A percentile compares a stretch with the other conserved stretches of the same genome.
These are phyloP conservation scores for Cantharis flavilabris DNA, from an alignment of 2,888 invertebrate genomes.

Conservation along the genomic window DNA sequence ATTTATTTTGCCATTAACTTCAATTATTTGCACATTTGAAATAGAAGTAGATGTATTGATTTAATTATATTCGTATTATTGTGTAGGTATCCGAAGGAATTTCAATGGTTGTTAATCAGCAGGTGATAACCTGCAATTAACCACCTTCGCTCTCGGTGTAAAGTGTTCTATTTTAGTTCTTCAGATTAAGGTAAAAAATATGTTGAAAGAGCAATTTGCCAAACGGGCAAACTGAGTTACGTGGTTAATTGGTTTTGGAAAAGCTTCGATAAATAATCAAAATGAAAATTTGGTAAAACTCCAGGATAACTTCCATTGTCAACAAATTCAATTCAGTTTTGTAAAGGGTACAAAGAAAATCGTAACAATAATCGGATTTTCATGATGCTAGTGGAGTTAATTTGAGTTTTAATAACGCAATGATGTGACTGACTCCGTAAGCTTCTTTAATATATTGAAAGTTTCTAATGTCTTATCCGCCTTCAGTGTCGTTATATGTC, in stretches of 20 bases:
- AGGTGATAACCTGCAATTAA: neutral
- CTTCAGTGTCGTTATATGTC: neutral
- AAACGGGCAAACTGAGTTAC: neutral
- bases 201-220: neutral
- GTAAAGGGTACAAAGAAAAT: neutral
- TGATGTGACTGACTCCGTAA: neutral
- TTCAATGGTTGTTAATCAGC: neutral
- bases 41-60: neutral
- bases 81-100: neutral
- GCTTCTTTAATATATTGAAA: neutral
- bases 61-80: neutral
- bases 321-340: neutral
- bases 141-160: neutral
- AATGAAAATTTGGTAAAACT: neutral
- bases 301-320: neutral
- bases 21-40: neutral
- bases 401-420: neutral
- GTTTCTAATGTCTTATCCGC: neutral
- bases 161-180: neutral
- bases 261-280: neutral
- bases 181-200: neutral
- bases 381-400: neutral
- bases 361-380: neutral
- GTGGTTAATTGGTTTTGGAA: neutral
- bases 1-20: neutral